Percentiles rank a stretch among this genome's conserved stretches.
Conservation (phyloP, 2,888 invertebrate species). For the Rhingia rostrata region DNA sequence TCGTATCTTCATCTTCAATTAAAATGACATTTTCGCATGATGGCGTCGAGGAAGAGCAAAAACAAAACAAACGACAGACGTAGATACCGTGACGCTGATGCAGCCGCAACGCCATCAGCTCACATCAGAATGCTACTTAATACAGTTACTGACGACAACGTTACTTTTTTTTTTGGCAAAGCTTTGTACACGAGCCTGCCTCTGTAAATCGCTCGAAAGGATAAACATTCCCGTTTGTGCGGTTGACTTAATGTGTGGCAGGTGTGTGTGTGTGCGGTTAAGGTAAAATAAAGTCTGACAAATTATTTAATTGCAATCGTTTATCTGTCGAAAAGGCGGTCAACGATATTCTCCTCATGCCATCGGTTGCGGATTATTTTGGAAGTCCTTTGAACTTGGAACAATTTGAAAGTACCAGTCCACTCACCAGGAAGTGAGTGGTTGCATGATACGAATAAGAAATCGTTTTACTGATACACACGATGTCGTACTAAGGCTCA, state of each 20-base stretch:
- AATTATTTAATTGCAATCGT: slow-evolving; percentile 55
- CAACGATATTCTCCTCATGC: slow-evolving; percentile 6
- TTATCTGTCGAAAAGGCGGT: slow-evolving; percentile 29
- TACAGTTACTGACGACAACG: slow-evolving; percentile 8
- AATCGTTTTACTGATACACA: neutral
- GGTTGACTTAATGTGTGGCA: slow-evolving; percentile 12
- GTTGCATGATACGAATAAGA: too few species aligned
- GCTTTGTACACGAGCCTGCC: slow-evolving; percentile 3
- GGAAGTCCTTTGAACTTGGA: slow-evolving; percentile 8
- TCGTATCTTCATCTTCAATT: slow-evolving; percentile 25
- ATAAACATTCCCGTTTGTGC: neutral
- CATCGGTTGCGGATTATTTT: neutral
- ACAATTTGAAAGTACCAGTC: slow-evolving; percentile 14
- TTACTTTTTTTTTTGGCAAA: neutral
- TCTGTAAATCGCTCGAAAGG: neutral
- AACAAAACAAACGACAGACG: slow-evolving; percentile 13
- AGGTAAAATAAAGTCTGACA: slow-evolving; percentile 25
- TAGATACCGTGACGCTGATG: too few species aligned
- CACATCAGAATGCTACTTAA: slow-evolving; percentile 14
- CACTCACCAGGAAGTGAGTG: slow-evolving; percentile 32
- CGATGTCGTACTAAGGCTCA: slow-evolving; percentile 27
- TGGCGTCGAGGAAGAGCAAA: slow-evolving; percentile 5
- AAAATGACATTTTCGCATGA: slow-evolving; percentile 51
- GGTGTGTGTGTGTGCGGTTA: neutral
- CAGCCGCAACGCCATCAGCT: slow-evolving; percentile 2